Conservation (phyloP, 2,113 vertebrate genomes). For the Hyla sarda region DNA sequence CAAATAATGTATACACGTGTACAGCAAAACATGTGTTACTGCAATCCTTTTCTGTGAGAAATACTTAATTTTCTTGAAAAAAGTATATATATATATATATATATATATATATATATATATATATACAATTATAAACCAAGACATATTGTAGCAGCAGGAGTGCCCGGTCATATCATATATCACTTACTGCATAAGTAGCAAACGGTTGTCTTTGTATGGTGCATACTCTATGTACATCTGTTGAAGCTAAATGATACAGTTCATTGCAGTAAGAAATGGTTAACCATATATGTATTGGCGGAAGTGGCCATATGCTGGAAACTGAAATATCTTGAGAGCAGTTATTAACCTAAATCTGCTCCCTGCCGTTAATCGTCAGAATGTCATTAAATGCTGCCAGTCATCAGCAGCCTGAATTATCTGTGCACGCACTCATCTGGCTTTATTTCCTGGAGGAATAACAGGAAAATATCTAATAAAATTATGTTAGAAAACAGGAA, state of each 20-base stretch:
- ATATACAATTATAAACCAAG: too few species aligned
- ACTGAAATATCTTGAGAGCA: conserved; percentile 48
- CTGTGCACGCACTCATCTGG: conserved; percentile 14
- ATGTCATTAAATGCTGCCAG: conserved; percentile 35
- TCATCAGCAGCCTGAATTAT: conserved; percentile 43
- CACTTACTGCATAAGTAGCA: too few species aligned
- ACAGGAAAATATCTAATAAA: too few species aligned
- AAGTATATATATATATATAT: too few species aligned
- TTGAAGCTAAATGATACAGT: background rate
- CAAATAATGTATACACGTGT: too few species aligned
- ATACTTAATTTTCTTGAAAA: too few species aligned
- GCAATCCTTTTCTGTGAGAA: too few species aligned
- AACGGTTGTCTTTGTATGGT: too few species aligned
- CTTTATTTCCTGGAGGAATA: conserved; percentile 11
- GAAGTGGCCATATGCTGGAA: conserved; percentile 26
- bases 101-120: too few species aligned
- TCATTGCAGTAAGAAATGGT: background rate
- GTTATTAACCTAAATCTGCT: conserved; percentile 56
- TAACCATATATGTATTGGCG: conserved; percentile 48
- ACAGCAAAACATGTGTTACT: too few species aligned
- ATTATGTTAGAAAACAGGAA: too few species aligned
- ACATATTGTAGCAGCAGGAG: too few species aligned
- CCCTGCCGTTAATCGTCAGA: conserved; percentile 44
- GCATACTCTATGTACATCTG: background rate
- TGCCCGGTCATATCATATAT: background rate